phyloP scores from a whole-genome alignment of 2,888 invertebrate genomes.

The Thymelicus acteon region DNA sequence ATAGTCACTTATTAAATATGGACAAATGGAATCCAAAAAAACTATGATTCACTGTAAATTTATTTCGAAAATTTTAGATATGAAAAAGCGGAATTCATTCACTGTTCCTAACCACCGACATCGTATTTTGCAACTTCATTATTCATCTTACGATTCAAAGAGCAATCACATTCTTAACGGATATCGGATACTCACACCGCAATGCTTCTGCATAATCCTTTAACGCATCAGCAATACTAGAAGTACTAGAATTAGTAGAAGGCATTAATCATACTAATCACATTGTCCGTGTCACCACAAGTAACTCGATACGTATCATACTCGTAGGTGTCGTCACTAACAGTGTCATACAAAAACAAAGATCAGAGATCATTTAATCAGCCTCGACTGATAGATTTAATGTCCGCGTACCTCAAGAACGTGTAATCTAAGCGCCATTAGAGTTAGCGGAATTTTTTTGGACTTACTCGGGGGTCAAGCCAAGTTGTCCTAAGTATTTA shows the following conservation, averaged over 20 bases:
- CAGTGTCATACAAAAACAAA: constrained; percentile 52
- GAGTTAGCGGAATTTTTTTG: too few relatives aligned
- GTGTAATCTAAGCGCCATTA: constrained; percentile 17
- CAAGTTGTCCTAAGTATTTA: too few relatives aligned
- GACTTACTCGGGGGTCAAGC: too few relatives aligned
- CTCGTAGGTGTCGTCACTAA: constrained; percentile 23
- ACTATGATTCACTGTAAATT: too few relatives aligned
- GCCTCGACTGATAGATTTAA: constrained; percentile 53
- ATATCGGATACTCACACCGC: constrained; percentile 10
- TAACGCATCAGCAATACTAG: constrained; percentile 16
- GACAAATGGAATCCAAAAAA: too few relatives aligned
- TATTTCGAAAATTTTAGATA: too few relatives aligned
- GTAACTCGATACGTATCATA: constrained; percentile 43
- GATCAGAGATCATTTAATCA: constrained; percentile 63
- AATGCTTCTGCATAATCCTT: constrained; percentile 9
- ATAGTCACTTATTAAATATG: too few relatives aligned
- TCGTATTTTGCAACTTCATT: not conserved
- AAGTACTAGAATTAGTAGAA: constrained; percentile 4
- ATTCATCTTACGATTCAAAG: not conserved
- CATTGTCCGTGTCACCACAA: constrained; percentile 39
- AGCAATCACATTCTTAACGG: constrained; percentile 4
- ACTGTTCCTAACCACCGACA: too few relatives aligned
- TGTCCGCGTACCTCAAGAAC: constrained; percentile 17
- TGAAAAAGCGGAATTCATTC: too few relatives aligned
- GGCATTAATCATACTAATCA: constrained; percentile 40